phyloP scores from a whole-genome alignment of 1,140 invertebrate species.

The Psix sp. region DNA sequence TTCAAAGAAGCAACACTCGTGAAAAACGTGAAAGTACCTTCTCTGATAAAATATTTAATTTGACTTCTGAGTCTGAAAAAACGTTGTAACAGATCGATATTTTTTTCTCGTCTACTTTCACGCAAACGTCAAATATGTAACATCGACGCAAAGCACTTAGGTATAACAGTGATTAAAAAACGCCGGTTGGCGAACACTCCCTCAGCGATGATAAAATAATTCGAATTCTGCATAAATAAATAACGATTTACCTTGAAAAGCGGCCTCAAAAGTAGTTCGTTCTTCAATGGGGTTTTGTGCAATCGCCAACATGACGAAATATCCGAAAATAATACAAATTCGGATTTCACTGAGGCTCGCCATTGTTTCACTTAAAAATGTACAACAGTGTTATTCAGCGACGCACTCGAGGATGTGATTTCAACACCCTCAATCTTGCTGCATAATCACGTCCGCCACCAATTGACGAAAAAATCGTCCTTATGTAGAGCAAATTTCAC shows the following conservation, averaged over 20 bases:
- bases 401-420: slow-evolving; percentile 32
- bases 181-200: too few relatives aligned
- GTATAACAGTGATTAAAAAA: too few relatives aligned
- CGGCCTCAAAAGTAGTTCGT: slow-evolving; percentile 77
- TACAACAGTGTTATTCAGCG: slow-evolving; percentile 40
- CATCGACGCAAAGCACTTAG: too few relatives aligned
- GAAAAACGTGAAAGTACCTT: too few relatives aligned
- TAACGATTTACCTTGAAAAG: slow-evolving; percentile 77
- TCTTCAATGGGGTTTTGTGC: slow-evolving; percentile 72
- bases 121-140: too few relatives aligned
- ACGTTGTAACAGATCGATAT: too few relatives aligned
- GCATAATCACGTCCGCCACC: slow-evolving; percentile 44
- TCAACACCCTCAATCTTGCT: slow-evolving; percentile 23
- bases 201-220: slow-evolving; percentile 2
- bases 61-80: too few relatives aligned
- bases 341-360: slow-evolving; percentile 58
- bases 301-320: slow-evolving; percentile 58
- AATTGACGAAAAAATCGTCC: slow-evolving; percentile 7
- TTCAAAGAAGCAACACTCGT: too few relatives aligned
- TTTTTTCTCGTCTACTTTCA: too few relatives aligned
- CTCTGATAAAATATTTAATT: too few relatives aligned
- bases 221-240: slow-evolving; percentile 25
- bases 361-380: slow-evolving; percentile 59
- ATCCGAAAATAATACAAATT: slow-evolving; percentile 67
- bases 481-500: too few relatives aligned